Conservation (phyloP, 2,797 vertebrate genomes). For the Falco berigora region DNA sequence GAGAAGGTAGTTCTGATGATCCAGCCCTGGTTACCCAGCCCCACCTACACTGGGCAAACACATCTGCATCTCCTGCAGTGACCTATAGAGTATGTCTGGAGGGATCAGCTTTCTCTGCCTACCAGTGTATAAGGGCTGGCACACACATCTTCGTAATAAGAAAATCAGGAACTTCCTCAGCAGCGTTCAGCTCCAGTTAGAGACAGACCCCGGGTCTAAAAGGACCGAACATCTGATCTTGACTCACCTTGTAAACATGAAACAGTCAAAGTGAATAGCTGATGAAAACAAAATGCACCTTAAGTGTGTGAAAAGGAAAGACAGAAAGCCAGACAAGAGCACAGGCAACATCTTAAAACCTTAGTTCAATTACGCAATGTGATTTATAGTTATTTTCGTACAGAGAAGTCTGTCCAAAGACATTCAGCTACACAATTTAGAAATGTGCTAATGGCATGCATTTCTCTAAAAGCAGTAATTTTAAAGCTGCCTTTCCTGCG, state of each 20-base stretch:
- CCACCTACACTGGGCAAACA: not conserved
- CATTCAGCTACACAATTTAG: not conserved
- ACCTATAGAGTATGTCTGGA: not conserved
- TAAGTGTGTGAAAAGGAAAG: not conserved
- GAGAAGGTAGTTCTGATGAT: not conserved
- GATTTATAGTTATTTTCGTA: not conserved
- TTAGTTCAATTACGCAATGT: not conserved
- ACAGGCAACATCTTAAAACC: not conserved
- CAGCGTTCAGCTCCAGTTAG: not conserved
- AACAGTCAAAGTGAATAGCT: not conserved
- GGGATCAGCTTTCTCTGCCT: not conserved
- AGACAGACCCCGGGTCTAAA: not conserved
- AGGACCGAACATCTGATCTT: not conserved
- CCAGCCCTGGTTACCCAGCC: not conserved
- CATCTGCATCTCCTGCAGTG: not conserved
- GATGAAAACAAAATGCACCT: not conserved
- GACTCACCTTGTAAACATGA: not conserved
- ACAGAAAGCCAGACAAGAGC: not conserved
- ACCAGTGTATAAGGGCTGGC: not conserved
- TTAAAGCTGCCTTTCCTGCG: not conserved
- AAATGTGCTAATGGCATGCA: not conserved
- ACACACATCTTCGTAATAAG: not conserved
- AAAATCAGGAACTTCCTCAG: not conserved
- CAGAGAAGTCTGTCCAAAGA: not conserved
- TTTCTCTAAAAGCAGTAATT: not conserved